A percentile compares a stretch with the other conserved stretches of the same genome.
These are phyloP conservation scores for Diplosoma virens DNA, from an alignment of 23 tunicate species.

Conservation along the genomic window DNA sequence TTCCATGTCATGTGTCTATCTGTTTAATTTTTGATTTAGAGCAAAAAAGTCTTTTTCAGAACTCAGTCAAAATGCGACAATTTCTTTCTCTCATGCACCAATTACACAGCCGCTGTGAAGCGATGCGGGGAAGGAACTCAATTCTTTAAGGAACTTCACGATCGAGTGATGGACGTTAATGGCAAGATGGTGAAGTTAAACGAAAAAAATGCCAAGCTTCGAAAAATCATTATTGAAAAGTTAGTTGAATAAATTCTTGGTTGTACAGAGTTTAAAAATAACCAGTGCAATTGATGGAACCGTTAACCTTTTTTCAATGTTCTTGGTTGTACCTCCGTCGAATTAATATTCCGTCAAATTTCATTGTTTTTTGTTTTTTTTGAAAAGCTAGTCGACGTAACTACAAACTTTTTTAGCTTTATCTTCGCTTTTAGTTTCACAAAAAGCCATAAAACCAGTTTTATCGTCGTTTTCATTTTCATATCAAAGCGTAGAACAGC, in stretches of 20 bases:
- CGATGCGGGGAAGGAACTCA: constrained; percentile 66
- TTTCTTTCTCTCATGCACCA: constrained; percentile 68
- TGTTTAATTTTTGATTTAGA: constrained; percentile 5
- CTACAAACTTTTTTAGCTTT: no score
- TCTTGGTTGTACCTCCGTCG: no score
- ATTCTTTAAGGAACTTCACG: constrained; percentile 66
- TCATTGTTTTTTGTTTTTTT: no score
- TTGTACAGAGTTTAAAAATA: no score
- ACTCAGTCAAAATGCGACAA: constrained; percentile 34
- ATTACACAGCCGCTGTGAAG: constrained; percentile 41
- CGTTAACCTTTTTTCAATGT: no score
- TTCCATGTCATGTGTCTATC: no score
- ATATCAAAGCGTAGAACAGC: no score
- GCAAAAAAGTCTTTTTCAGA: constrained; percentile 24
- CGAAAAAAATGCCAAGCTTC: constrained; percentile 37
- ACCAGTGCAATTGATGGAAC: no score
- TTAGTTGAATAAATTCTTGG: not conserved
- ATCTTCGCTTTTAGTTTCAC: no score
- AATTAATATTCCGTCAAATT: not conserved
- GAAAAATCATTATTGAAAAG: constrained; percentile 51
- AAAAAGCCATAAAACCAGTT: no score
- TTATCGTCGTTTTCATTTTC: no score
- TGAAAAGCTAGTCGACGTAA: no score
- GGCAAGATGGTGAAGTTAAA: constrained; percentile 24
- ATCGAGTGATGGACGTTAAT: constrained; percentile 28